A percentile compares a stretch with the other conserved stretches of the same genome.
These are phyloP conservation scores for Phataginus tetradactyla DNA, from an alignment of 2,797 vertebrate genomes.

Conservation along the genomic window DNA sequence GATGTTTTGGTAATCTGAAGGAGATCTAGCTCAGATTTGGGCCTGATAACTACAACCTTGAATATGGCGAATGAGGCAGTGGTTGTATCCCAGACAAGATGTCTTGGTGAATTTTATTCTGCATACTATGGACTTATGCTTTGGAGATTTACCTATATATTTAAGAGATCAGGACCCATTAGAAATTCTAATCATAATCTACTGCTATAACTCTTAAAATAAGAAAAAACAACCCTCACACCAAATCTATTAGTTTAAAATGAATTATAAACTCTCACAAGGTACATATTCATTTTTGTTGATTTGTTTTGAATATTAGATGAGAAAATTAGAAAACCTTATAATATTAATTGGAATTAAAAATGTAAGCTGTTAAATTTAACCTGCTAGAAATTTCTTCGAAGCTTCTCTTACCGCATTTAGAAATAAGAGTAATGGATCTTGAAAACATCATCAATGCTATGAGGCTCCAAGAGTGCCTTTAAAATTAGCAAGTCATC, in stretches of 20 bases:
- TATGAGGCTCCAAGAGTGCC: background rate
- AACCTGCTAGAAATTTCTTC: slow-evolving; percentile 40
- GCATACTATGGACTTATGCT: background rate
- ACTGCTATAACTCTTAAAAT: background rate
- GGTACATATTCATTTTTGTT: background rate
- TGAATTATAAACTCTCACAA: background rate
- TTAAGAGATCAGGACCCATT: background rate
- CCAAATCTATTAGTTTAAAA: slow-evolving; percentile 9
- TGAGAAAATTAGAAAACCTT: slow-evolving; percentile 46
- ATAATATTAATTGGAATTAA: slow-evolving; percentile 11
- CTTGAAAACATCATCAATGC: slow-evolving; percentile 18
- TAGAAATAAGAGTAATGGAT: slow-evolving; percentile 19
- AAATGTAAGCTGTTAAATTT: background rate
- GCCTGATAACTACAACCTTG: background rate
- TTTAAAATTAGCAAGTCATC: slow-evolving; percentile 27
- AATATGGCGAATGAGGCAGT: background rate
- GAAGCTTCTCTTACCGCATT: background rate
- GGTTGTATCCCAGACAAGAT: slow-evolving; percentile 2
- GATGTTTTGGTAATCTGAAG: background rate
- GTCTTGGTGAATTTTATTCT: background rate
- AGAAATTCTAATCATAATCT: slow-evolving; percentile 16
- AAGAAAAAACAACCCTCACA: background rate
- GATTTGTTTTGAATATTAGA: slow-evolving; percentile 7
- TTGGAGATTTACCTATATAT: background rate
- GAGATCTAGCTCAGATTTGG: background rate